Evolutionary conservation across 2,888 invertebrate genomes (phyloP).

Genomic region (Megaustenia siamemsis): DNA sequence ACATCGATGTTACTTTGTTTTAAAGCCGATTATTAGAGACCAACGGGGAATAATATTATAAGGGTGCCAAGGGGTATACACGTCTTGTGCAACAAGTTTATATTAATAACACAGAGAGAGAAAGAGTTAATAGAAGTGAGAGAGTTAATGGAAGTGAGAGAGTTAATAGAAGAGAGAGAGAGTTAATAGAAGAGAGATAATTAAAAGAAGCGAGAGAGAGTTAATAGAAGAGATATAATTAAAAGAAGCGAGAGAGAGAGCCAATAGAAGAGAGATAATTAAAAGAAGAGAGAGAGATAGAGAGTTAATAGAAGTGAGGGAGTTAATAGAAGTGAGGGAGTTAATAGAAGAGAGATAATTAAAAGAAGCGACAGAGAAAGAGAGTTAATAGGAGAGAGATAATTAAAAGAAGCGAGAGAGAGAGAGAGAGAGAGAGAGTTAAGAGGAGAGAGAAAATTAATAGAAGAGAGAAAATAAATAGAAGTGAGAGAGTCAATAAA

Average conservation of each 20-base stretch:
- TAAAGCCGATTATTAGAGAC: too few relatives aligned
- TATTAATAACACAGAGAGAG: too few relatives aligned
- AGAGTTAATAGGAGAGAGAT: not conserved
- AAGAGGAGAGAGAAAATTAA: not conserved
- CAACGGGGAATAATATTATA: too few relatives aligned
- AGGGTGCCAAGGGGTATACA: too few relatives aligned
- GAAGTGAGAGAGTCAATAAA: too few relatives aligned
- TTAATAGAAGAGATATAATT: not conserved
- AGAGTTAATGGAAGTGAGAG: not conserved
- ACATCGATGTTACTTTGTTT: too few relatives aligned
- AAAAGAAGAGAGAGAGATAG: slow-evolving; percentile 10
- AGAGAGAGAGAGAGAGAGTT: slow-evolving; percentile 6
- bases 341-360: not conserved
- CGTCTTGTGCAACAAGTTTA: too few relatives aligned
- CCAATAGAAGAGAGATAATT: not conserved
- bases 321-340: slow-evolving; percentile 3
- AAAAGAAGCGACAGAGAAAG: not conserved
- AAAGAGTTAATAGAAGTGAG: not conserved
- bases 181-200: not conserved
- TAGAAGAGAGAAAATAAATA: not conserved
- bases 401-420: not conserved
- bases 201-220: not conserved
- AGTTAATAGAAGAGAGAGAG: not conserved
- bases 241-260: not conserved
- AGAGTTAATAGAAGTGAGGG: not conserved